phyloP scores from a whole-genome alignment of 30 jellyfish, hydroid and myxozoan species.

The Chrysaora quinquecirrha region DNA sequence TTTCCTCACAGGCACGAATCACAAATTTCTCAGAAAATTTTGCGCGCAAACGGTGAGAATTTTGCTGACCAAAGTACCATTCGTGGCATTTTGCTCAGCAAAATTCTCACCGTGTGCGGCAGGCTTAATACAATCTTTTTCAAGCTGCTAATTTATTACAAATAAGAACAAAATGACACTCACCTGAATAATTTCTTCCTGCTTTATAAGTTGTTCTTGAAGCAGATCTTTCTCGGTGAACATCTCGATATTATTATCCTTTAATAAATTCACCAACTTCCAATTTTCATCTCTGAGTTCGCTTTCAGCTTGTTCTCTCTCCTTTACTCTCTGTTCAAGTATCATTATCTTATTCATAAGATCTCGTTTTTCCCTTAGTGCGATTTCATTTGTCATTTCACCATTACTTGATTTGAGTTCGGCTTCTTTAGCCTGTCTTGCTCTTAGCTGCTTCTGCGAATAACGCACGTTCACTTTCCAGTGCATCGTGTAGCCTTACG shows the following conservation, averaged over 20 bases:
- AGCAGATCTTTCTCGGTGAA: conserved; percentile 57
- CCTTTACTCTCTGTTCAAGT: conserved; percentile 66
- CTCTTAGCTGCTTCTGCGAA: conserved; percentile 74
- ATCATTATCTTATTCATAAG: conserved; percentile 17
- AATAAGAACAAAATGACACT: too few relatives aligned
- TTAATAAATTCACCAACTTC: conserved; percentile 57
- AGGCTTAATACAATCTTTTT: too few relatives aligned
- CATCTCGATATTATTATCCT: conserved; percentile 70
- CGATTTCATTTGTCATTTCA: conserved; percentile 26
- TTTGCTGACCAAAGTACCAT: too few relatives aligned
- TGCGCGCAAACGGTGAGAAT: too few relatives aligned
- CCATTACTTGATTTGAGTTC: conserved; percentile 33
- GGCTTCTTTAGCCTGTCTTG: conserved; percentile 55
- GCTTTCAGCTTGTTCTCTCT: conserved; percentile 47
- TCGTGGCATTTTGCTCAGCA: too few relatives aligned
- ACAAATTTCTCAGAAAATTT: too few relatives aligned
- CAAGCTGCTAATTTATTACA: too few relatives aligned
- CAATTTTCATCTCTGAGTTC: conserved; percentile 68
- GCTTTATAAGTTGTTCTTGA: conserved; percentile 68
- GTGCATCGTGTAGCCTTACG: conserved; percentile 43
- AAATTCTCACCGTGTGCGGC: too few relatives aligned
- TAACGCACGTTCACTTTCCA: conserved; percentile 69
- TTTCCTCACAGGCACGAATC: too few relatives aligned
- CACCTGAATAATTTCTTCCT: conserved; percentile 79
- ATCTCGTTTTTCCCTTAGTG: conserved; percentile 39